phyloP scores from a whole-genome alignment of 2,888 invertebrate species.

The Tetanocera ferruginea region DNA sequence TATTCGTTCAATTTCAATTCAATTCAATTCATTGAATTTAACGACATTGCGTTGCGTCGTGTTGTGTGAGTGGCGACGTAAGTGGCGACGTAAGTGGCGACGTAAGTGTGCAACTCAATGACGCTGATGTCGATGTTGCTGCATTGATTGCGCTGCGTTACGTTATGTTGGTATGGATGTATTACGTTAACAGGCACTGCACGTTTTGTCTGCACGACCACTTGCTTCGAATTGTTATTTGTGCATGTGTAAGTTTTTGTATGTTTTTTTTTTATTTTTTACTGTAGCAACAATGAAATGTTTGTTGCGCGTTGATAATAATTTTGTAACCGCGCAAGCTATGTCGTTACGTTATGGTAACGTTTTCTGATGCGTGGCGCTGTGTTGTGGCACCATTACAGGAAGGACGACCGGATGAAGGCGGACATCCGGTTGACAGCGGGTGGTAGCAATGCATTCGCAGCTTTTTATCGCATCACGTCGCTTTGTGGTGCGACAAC shows the following conservation, averaged over 20 bases:
- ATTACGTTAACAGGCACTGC: neutral
- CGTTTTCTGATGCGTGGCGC: neutral
- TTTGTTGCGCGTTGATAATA: constrained; percentile 17
- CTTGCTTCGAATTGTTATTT: neutral
- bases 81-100: neutral
- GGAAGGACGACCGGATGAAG: constrained; percentile 48
- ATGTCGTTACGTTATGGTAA: neutral
- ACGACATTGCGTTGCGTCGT: neutral
- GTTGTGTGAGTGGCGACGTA: neutral
- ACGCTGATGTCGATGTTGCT: no score
- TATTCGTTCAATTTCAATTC: constrained; percentile 1
- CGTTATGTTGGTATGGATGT: neutral
- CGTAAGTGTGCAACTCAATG: no score
- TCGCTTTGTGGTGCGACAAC: constrained; percentile 20
- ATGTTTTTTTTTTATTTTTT: neutral
- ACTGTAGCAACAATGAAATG: neutral
- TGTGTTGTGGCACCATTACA: neutral
- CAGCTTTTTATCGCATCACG: constrained; percentile 41
- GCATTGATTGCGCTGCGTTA: neutral
- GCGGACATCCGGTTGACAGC: constrained; percentile 52
- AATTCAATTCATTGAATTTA: constrained; percentile 20
- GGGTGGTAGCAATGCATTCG: constrained; percentile 45
- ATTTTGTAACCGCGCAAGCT: constrained; percentile 21
- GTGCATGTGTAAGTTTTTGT: neutral
- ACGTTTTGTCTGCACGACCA: neutral